A percentile compares a stretch with the other conserved stretches of the same genome.
These are phyloP conservation scores for Discoglossus pictus DNA, from an alignment of 2,797 vertebrate genomes.

Conservation along the genomic window DNA sequence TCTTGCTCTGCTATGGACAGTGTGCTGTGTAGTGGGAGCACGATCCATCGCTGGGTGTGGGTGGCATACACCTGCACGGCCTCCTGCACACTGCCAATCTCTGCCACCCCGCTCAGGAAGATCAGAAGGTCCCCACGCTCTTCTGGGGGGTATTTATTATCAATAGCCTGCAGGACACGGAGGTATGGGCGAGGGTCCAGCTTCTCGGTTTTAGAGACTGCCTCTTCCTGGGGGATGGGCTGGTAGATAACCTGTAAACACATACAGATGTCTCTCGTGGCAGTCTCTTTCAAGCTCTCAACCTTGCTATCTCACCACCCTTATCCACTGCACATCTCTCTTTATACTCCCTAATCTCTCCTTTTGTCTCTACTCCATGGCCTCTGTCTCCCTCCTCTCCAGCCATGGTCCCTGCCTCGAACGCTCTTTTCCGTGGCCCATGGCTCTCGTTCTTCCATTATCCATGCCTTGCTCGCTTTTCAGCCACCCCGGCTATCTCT, in stretches of 20 bases:
- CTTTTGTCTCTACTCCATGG: too few relatives aligned
- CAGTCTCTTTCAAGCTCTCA: too few relatives aligned
- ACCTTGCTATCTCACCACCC: too few relatives aligned
- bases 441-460: too few relatives aligned
- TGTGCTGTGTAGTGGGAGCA: constrained; percentile 86
- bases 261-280: too few relatives aligned
- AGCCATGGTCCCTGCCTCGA: too few relatives aligned
- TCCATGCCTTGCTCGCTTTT: too few relatives aligned
- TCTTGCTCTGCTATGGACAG: constrained; percentile 87
- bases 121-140: constrained; percentile 88
- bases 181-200: constrained; percentile 86
- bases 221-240: constrained; percentile 77
- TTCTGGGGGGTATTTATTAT: constrained; percentile 81
- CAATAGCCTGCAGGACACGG: constrained; percentile 86
- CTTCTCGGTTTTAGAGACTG: constrained; percentile 71
- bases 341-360: too few relatives aligned
- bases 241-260: constrained; percentile 81
- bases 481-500: too few relatives aligned
- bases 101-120: constrained; percentile 89
- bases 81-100: constrained; percentile 82
- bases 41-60: constrained; percentile 83
- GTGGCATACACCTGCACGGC: constrained; percentile 82
- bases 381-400: too few relatives aligned
- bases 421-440: too few relatives aligned
- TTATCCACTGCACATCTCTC: too few relatives aligned